phyloP scores from a whole-genome alignment of 64 coral and sea anemone genomes.

The Actinia equina region DNA sequence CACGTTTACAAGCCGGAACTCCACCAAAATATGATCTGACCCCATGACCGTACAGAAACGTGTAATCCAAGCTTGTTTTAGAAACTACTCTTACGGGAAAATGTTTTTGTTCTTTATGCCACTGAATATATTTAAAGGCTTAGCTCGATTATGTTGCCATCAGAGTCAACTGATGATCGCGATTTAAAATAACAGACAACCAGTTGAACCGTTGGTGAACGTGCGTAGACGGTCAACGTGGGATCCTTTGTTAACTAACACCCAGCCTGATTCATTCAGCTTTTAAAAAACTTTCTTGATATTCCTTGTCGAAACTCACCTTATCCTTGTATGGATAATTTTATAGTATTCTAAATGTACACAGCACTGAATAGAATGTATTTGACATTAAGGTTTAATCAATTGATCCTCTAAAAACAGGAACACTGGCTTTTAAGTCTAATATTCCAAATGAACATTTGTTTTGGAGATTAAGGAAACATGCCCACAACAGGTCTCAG shows the following conservation, averaged over 20 bases:
- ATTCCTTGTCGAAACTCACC: neutral
- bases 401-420: neutral
- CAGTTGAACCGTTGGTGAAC: neutral
- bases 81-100: no score
- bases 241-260: neutral
- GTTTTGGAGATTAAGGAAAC: neutral
- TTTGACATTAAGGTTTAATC: no score
- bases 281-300: neutral
- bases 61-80: neutral
- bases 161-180: neutral
- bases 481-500: neutral
- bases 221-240: neutral
- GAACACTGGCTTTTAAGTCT: neutral
- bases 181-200: neutral
- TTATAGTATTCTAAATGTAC: no score
- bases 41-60: neutral
- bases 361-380: no score
- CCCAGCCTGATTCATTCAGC: neutral
- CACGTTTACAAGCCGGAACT: no score
- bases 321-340: neutral
- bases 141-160: neutral
- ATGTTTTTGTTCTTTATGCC: neutral
- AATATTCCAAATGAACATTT: neutral
- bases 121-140: neutral
- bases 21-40: neutral